Conservation (phyloP, 2,797 vertebrate genomes). For the Silurus lanzhouensis region DNA sequence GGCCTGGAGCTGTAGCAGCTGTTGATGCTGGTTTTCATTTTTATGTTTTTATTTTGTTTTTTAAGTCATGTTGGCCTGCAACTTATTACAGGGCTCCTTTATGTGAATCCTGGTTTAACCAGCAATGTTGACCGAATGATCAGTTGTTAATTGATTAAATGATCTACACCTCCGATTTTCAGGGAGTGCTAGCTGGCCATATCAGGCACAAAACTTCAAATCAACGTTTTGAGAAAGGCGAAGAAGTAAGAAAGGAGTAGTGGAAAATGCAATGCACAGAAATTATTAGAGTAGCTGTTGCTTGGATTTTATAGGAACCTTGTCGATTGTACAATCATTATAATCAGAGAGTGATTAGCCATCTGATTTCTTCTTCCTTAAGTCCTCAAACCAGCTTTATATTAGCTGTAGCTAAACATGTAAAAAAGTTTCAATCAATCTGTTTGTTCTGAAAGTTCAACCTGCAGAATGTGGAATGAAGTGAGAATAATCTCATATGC, state of each 20-base stretch:
- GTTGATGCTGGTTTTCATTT: constrained; percentile 69
- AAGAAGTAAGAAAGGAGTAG: not conserved
- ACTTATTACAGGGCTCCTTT: not conserved
- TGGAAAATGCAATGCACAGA: not conserved
- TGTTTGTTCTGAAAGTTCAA: not conserved
- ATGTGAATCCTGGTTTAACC: constrained; percentile 7
- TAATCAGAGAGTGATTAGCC: not conserved
- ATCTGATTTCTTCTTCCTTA: not conserved
- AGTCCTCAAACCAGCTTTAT: not conserved
- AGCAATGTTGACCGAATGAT: not conserved
- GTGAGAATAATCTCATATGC: not conserved
- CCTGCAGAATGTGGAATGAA: not conserved
- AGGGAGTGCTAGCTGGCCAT: not conserved
- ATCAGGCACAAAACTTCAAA: not conserved
- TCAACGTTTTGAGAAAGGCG: not conserved
- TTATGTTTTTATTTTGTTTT: constrained; percentile 18
- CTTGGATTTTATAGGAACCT: not conserved
- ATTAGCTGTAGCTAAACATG: not conserved
- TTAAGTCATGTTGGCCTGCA: not conserved
- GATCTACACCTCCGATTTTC: not conserved
- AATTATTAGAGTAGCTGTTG: not conserved
- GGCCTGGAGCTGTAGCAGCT: constrained; percentile 80
- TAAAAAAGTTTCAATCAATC: not conserved
- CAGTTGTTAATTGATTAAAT: not conserved
- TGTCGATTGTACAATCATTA: not conserved